Conservation (phyloP, 2,888 invertebrate species). For the Leptinotarsa tumamoca region DNA sequence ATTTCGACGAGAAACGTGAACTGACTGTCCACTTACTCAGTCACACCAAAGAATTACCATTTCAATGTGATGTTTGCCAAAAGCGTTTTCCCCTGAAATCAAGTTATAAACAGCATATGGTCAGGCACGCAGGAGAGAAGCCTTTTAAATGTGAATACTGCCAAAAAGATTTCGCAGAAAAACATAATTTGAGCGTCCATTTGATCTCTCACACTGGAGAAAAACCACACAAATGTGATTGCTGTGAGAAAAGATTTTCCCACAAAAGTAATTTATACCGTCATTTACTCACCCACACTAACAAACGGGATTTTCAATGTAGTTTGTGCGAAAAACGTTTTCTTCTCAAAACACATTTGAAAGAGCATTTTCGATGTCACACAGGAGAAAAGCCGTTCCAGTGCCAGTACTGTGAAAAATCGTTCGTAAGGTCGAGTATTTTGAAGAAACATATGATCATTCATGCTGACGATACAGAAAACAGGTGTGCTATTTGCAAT, state of each 20-base stretch:
- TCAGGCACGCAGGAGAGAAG: conserved; percentile 12
- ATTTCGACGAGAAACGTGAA: background rate
- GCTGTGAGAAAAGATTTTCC: conserved; percentile 19
- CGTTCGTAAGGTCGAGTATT: background rate
- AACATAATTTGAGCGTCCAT: conserved; percentile 16
- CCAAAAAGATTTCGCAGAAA: conserved; percentile 19
- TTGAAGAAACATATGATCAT: too few relatives aligned
- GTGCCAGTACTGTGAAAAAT: background rate
- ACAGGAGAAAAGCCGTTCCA: background rate
- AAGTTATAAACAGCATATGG: background rate
- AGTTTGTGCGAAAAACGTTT: background rate
- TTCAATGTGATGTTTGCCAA: conserved; percentile 18
- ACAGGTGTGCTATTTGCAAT: too few relatives aligned
- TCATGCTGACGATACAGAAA: too few relatives aligned
- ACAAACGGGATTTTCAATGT: background rate
- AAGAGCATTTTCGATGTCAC: background rate
- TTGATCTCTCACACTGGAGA: conserved; percentile 19
- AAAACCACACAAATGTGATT: conserved; percentile 19
- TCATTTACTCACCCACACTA: background rate
- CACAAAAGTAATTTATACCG: conserved; percentile 1
- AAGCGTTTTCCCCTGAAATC: conserved; percentile 19
- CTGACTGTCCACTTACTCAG: too few relatives aligned
- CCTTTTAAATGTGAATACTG: conserved; percentile 22
- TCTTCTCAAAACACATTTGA: background rate
- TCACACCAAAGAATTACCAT: conserved; percentile 1